These are phyloP conservation scores for Mantis religiosa DNA, from an alignment of 2,888 invertebrate genomes.

Conservation along the genomic window DNA sequence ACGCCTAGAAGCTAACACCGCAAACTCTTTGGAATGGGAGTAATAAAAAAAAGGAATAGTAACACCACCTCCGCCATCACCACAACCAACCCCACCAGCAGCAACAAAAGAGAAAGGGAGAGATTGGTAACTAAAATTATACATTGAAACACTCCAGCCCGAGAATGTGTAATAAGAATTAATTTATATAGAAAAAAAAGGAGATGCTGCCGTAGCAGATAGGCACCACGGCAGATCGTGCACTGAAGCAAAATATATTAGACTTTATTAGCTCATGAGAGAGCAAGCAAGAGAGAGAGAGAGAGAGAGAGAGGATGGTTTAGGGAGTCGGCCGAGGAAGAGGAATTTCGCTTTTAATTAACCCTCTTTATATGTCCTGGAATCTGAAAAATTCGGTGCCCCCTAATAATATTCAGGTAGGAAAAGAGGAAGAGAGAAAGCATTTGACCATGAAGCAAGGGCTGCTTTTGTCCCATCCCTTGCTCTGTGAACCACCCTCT, in stretches of 20 bases:
- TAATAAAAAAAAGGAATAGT: neutral
- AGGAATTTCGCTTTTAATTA: slow-evolving; percentile 16
- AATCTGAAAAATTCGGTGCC: slow-evolving; percentile 15
- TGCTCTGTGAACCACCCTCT: neutral
- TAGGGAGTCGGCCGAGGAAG: slow-evolving; percentile 6
- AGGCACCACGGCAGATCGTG: neutral
- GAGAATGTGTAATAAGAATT: slow-evolving; percentile 30
- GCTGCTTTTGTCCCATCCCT: neutral
- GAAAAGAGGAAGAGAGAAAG: neutral
- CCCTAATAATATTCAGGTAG: slow-evolving; percentile 15
- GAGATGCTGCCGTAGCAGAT: neutral
- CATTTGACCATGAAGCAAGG: slow-evolving; percentile 7
- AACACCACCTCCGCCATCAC: neutral
- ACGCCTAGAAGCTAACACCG: neutral
- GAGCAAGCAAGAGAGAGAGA: neutral
- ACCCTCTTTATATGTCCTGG: slow-evolving; percentile 16
- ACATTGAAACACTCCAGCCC: slow-evolving; percentile 5
- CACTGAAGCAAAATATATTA: slow-evolving; percentile 26
- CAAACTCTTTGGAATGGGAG: neutral
- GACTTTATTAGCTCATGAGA: slow-evolving; percentile 29
- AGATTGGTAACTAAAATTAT: slow-evolving; percentile 17
- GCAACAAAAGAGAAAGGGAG: neutral
- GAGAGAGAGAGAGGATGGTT: neutral
- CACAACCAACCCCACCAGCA: neutral
- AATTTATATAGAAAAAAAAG: slow-evolving; percentile 23